Base-by-base conservation (phyloP, 2,888 invertebrate species). In the Tenthredo mesomela region DNA sequence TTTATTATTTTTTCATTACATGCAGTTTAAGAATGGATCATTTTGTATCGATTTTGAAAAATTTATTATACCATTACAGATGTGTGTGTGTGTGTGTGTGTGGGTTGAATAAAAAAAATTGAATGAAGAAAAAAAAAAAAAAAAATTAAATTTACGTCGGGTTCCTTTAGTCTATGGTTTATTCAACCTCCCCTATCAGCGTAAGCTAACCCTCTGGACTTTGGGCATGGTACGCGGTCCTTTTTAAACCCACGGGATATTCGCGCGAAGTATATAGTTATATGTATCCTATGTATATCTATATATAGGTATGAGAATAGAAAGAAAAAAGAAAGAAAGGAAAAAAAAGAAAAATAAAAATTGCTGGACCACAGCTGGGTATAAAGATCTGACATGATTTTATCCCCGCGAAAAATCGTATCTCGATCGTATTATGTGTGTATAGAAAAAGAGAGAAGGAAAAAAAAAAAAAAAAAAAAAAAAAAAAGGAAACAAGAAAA, bases 121-220 rank as follows among this genome's bases (percentile, higher is more conserved):
- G 1, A 29, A 12, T 4, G 29, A 67, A 15, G 15, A 58, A 9
- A 7, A 67, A 15, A 29, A 33, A 1, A 67, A 67, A 58, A 58
- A 58, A 21, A 61, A 25, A 61, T 75, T n/a, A 43, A 47, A 21
- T 75, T n/a, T 47, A n/a, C 47, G 40, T 21, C 12, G 10, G 43
- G 71, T 75, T 43, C 12, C 43, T 47, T 47, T 75, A 75, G 21
- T 75, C 43, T 43, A 75, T 75, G 47, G 73, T 75, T 75, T 75
- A 75, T 75, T 75, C 47, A 75, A 75, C 47, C 67, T 29, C 37
- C 73, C 47, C 43, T 21, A 75, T 75, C 43, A 75, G 15, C 25
- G 73, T 75, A n/a, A 70, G 70, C 33, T 70, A 70, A 21, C 70
- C 70, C 37, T 37, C 70, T 15, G 37, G 70, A 37, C 29, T 33